These are phyloP conservation scores for Melinopterus prodromus DNA, from an alignment of 2,888 invertebrate species.

Conservation along the genomic window DNA sequence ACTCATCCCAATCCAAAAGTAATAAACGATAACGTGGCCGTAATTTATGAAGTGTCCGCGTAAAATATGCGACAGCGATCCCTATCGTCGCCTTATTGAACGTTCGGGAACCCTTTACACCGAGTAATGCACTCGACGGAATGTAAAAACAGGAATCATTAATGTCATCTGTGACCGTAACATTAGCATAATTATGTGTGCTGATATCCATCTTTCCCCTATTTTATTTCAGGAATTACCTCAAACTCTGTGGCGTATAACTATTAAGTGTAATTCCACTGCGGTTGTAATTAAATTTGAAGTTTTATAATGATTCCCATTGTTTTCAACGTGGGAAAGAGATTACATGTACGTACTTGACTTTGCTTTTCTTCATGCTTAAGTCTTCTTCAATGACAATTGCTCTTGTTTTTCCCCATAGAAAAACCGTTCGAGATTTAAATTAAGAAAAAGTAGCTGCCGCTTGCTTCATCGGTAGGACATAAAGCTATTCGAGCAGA, in stretches of 20 bases:
- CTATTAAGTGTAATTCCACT: background rate
- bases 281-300: background rate
- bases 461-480: too few species aligned
- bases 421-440: too few species aligned
- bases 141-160: slow-evolving; percentile 50
- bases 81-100: slow-evolving; percentile 42
- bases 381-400: too few species aligned
- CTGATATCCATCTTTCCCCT: slow-evolving; percentile 49
- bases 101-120: slow-evolving; percentile 39
- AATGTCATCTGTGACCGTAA: slow-evolving; percentile 52
- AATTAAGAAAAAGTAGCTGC: too few species aligned
- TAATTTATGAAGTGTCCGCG: slow-evolving; percentile 46
- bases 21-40: slow-evolving; percentile 41
- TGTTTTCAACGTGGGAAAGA: too few species aligned
- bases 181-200: slow-evolving; percentile 54
- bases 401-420: too few species aligned
- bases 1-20: slow-evolving; percentile 36
- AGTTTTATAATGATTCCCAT: too few species aligned
- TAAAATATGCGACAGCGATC: slow-evolving; percentile 47
- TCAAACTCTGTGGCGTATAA: background rate
- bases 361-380: too few species aligned
- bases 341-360: too few species aligned
- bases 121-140: slow-evolving; percentile 43
- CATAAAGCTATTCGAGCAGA: background rate
- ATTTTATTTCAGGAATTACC: slow-evolving; percentile 12